phyloP scores from a whole-genome alignment of 53 echinoderm and acorn worm species.

The Antedon mediterranea region DNA sequence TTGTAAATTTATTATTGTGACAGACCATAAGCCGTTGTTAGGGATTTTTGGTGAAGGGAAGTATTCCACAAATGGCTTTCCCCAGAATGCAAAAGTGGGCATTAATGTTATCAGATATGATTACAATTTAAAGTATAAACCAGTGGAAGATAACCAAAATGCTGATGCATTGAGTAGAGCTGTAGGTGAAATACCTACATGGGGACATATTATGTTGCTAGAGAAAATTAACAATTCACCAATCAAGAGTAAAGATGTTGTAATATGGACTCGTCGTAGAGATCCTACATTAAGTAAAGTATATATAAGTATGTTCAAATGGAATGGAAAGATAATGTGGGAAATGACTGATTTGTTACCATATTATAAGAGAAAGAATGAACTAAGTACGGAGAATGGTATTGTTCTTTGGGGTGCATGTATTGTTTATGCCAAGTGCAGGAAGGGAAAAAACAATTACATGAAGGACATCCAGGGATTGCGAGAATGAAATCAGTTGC shows the following conservation, averaged over 20 bases:
- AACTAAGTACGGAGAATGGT: slow-evolving; percentile 10
- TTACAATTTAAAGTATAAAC: slow-evolving; percentile 23
- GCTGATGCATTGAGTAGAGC: slow-evolving; percentile 17
- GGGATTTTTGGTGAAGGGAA: slow-evolving; percentile 14
- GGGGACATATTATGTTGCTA: neutral
- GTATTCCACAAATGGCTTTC: slow-evolving; percentile 19
- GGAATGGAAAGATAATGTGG: no score
- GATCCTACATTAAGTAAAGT: slow-evolving; percentile 8
- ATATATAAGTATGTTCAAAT: neutral
- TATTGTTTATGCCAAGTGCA: slow-evolving; percentile 13
- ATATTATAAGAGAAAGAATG: neutral
- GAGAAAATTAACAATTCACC: slow-evolving; percentile 7
- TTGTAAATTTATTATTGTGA: slow-evolving; percentile 20
- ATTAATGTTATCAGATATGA: slow-evolving; percentile 24
- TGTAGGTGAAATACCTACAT: slow-evolving; percentile 1
- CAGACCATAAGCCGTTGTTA: slow-evolving; percentile 21
- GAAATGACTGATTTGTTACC: no score
- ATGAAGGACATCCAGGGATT: slow-evolving; percentile 28
- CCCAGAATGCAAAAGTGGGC: slow-evolving; percentile 20
- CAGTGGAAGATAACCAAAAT: slow-evolving; percentile 27
- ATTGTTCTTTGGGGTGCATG: slow-evolving; percentile 28
- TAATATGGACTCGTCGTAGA: neutral
- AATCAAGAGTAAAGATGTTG: neutral
- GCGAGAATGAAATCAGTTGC: slow-evolving; percentile 20
- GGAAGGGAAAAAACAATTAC: slow-evolving; percentile 13